Conservation (phyloP, 2,888 invertebrate species). For the Mimas tiliae region DNA sequence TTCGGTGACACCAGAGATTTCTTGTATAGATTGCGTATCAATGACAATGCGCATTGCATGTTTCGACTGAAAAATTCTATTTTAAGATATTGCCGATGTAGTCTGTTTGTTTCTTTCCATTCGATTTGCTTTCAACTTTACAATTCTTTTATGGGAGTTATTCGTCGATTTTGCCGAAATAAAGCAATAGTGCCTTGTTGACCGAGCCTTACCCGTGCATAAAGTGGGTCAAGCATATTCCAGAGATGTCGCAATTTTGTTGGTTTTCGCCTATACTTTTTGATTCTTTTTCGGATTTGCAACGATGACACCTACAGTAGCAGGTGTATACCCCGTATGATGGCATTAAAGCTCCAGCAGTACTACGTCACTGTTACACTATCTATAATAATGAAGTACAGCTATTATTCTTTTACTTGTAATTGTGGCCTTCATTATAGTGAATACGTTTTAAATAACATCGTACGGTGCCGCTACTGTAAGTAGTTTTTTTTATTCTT, state of each 20-base stretch:
- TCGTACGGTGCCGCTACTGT: too few relatives aligned
- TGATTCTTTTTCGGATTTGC: neutral
- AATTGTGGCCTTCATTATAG: too few relatives aligned
- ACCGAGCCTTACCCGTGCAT: neutral
- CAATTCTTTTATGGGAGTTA: neutral
- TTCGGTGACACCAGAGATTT: conserved; percentile 55
- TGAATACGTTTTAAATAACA: too few relatives aligned
- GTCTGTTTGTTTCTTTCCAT: neutral
- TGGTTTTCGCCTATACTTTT: neutral
- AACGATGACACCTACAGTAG: neutral
- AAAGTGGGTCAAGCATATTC: conserved; percentile 30
- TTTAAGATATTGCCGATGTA: conserved; percentile 21
- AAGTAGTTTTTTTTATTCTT: too few relatives aligned
- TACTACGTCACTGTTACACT: too few relatives aligned
- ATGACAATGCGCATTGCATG: conserved; percentile 39
- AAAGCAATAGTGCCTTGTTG: neutral
- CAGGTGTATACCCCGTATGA: too few relatives aligned
- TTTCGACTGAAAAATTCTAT: conserved; percentile 36
- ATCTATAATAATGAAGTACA: too few relatives aligned
- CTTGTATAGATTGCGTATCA: conserved; percentile 55
- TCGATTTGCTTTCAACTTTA: conserved; percentile 1
- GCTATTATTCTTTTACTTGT: too few relatives aligned
- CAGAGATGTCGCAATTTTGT: conserved; percentile 13
- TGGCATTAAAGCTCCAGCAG: too few relatives aligned
- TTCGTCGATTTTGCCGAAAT: conserved; percentile 4